Percentiles rank a stretch among this genome's conserved stretches.
phyloP scores from a whole-genome alignment of 2,888 invertebrate species.

The Lasius platythorax region DNA sequence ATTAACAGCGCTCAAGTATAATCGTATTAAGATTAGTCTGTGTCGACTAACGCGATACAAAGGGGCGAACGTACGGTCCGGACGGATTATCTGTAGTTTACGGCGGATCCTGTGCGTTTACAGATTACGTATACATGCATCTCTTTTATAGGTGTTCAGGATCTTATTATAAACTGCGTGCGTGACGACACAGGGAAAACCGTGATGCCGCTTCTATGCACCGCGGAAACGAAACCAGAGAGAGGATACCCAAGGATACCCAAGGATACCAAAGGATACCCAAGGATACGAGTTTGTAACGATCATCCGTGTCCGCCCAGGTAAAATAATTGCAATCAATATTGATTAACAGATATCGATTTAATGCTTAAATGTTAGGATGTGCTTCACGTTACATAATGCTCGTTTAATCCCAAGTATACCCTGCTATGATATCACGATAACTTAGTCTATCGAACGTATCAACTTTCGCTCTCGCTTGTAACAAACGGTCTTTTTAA shows the following conservation, averaged over 20 bases:
- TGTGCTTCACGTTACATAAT: constrained; percentile 4
- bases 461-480: background rate
- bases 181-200: constrained; percentile 95
- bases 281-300: constrained; percentile 95
- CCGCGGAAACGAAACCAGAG: constrained; percentile 95
- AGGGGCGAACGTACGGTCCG: background rate
- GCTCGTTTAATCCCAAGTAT: background rate
- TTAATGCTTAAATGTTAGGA: constrained; percentile 15
- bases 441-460: background rate
- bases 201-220: constrained; percentile 95
- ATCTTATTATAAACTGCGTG: constrained; percentile 95
- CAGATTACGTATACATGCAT: background rate
- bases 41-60: constrained; percentile 37
- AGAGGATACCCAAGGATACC: no score
- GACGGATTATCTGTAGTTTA: constrained; percentile 43
- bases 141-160: constrained; percentile 88
- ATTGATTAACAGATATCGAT: constrained; percentile 2
- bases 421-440: background rate
- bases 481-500: background rate
- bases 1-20: constrained; percentile 60
- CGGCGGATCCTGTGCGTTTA: background rate
- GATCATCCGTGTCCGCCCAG: constrained; percentile 98
- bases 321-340: constrained; percentile 83
- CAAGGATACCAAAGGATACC: no score
- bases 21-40: constrained; percentile 41